These are phyloP conservation scores for Stichodactyla mertensii DNA, from an alignment of 64 coral and sea anemone species.

Conservation along the genomic window DNA sequence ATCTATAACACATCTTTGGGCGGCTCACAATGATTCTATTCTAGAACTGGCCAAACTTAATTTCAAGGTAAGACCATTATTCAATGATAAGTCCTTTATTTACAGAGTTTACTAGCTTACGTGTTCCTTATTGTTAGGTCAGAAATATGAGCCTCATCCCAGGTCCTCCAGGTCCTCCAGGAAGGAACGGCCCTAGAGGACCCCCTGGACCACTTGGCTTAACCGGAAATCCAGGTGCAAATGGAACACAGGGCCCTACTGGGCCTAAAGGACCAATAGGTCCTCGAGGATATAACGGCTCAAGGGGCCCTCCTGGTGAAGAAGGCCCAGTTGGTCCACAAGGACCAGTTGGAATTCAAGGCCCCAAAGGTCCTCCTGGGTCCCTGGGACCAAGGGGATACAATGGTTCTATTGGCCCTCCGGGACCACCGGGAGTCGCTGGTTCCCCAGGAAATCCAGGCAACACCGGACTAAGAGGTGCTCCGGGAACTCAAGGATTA, in stretches of 20 bases:
- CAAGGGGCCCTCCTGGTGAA: constrained; percentile 20
- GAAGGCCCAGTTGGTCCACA: constrained; percentile 17
- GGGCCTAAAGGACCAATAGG: constrained; percentile 14
- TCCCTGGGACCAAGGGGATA: constrained; percentile 18
- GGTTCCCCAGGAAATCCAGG: constrained; percentile 27
- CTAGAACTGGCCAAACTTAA: neutral
- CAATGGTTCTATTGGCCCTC: neutral
- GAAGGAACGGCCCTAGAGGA: neutral
- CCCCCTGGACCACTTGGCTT: neutral
- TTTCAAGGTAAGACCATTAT: neutral
- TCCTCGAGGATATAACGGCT: constrained; percentile 18
- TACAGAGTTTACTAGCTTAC: neutral
- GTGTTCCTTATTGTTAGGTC: neutral
- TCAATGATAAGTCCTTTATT: neutral
- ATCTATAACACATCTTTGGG: neutral
- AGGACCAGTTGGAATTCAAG: constrained; percentile 26
- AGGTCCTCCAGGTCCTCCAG: neutral
- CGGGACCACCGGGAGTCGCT: constrained; percentile 13
- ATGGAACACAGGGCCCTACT: constrained; percentile 21
- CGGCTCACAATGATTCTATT: neutral
- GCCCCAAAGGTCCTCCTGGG: constrained; percentile 22
- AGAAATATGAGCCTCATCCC: neutral
- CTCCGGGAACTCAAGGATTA: constrained; percentile 15
- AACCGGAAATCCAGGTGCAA: neutral
- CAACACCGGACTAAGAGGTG: constrained; percentile 25